A percentile compares a stretch with the other conserved stretches of the same genome.
These are phyloP conservation scores for Pandemis heparana DNA, from an alignment of 2,888 invertebrate species.

Conservation along the genomic window DNA sequence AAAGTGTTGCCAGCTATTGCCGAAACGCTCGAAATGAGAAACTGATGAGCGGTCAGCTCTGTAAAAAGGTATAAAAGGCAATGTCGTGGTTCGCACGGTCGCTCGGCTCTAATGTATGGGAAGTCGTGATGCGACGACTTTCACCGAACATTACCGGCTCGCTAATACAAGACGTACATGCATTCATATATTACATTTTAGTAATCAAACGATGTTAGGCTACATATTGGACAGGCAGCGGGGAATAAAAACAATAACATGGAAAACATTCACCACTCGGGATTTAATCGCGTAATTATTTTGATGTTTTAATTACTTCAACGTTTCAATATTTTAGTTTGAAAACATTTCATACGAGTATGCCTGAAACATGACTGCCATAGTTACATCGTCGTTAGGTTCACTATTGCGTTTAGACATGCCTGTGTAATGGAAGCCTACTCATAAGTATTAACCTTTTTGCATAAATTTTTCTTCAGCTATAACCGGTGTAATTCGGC, in stretches of 20 bases:
- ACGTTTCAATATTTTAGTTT: too few relatives aligned
- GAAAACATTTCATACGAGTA: too few relatives aligned
- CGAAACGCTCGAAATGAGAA: slow-evolving; percentile 67
- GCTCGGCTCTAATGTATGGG: slow-evolving; percentile 75
- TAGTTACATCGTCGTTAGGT: too few relatives aligned
- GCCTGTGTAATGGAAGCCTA: too few relatives aligned
- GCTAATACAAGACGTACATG: slow-evolving; percentile 20
- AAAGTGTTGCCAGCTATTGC: slow-evolving; percentile 30
- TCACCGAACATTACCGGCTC: slow-evolving; percentile 77
- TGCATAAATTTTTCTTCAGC: too few relatives aligned
- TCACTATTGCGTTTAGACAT: too few relatives aligned
- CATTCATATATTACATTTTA: slow-evolving; percentile 5
- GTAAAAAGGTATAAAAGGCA: slow-evolving; percentile 63
- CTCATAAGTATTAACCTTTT: too few relatives aligned
- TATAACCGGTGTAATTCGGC: too few relatives aligned
- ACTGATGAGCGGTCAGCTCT: slow-evolving; percentile 71
- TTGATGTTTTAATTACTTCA: too few relatives aligned
- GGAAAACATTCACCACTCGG: too few relatives aligned
- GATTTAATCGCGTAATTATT: too few relatives aligned
- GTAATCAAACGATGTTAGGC: slow-evolving; percentile 1
- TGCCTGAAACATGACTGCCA: too few relatives aligned
- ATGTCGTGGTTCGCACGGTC: slow-evolving; percentile 77
- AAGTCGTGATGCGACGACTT: slow-evolving; percentile 80
- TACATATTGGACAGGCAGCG: neutral
- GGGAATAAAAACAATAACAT: neutral